These are phyloP conservation scores for Idaea straminata DNA, from an alignment of 2,888 invertebrate species.

Conservation along the genomic window DNA sequence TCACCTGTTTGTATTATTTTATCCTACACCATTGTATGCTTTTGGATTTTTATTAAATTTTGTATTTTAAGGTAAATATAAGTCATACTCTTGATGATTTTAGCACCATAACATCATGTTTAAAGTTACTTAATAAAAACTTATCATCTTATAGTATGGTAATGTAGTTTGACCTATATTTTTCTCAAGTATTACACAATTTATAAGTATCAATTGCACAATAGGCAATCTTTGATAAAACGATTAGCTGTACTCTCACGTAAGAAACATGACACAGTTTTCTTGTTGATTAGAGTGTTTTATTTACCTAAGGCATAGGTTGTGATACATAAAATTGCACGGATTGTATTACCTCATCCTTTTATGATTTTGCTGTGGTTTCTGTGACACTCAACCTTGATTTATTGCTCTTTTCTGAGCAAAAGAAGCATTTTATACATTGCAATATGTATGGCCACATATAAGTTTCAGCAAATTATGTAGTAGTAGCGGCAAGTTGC, in stretches of 20 bases:
- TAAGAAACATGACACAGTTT: not conserved
- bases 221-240: not conserved
- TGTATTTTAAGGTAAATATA: not conserved
- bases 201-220: not conserved
- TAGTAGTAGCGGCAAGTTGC: too few relatives aligned
- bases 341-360: not conserved
- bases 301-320: not conserved
- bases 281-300: not conserved
- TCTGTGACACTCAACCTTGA: conserved; percentile 63
- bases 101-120: not conserved
- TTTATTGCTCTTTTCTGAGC: conserved; percentile 6
- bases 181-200: not conserved
- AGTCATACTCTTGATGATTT: not conserved
- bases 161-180: not conserved
- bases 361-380: conserved; percentile 43
- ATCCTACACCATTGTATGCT: not conserved
- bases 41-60: not conserved
- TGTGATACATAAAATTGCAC: not conserved
- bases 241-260: not conserved
- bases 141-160: not conserved
- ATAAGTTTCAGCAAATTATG: not conserved
- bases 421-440: not conserved
- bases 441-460: conserved; percentile 25
- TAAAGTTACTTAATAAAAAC: not conserved
- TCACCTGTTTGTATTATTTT: not conserved